A percentile compares a stretch with the other conserved stretches of the same genome.
These are phyloP conservation scores for Aix galericulata DNA, from an alignment of 2,113 vertebrate species.

Conservation along the genomic window DNA sequence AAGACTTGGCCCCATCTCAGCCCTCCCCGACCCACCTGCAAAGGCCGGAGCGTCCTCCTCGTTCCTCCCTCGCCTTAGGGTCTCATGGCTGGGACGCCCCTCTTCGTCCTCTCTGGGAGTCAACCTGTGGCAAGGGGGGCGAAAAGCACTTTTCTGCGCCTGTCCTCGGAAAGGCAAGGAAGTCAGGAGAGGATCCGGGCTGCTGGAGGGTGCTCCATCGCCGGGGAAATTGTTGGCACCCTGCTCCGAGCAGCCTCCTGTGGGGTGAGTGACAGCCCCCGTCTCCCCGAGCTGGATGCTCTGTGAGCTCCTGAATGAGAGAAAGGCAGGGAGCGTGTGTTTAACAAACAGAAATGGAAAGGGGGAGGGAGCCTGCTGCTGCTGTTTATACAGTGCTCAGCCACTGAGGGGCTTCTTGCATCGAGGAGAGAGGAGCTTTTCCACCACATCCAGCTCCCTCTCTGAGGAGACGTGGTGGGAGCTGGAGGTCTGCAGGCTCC, in stretches of 20 bases:
- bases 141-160: constrained; percentile 61
- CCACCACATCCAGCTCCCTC: constrained; percentile 13
- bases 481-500: neutral
- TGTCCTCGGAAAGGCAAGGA: neutral
- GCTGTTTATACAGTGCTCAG: constrained; percentile 71
- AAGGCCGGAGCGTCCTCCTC: constrained; percentile 3
- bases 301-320: constrained; percentile 64
- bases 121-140: constrained; percentile 46
- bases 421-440: constrained; percentile 55
- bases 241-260: neutral
- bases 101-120: neutral
- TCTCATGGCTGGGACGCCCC: constrained; percentile 15
- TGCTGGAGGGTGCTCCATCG: neutral
- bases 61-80: constrained; percentile 29
- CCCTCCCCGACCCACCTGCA: constrained; percentile 21
- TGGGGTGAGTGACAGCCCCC: constrained; percentile 20
- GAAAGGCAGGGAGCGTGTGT: constrained; percentile 63
- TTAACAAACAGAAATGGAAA: constrained; percentile 70
- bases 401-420: constrained; percentile 73
- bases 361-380: constrained; percentile 67
- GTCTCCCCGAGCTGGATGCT: constrained; percentile 57
- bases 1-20: neutral
- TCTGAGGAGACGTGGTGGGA: neutral
- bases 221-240: neutral
- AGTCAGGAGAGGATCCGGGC: neutral